phyloP scores from a whole-genome alignment of 2,888 invertebrate species.

The Crossocerus cetratus region DNA sequence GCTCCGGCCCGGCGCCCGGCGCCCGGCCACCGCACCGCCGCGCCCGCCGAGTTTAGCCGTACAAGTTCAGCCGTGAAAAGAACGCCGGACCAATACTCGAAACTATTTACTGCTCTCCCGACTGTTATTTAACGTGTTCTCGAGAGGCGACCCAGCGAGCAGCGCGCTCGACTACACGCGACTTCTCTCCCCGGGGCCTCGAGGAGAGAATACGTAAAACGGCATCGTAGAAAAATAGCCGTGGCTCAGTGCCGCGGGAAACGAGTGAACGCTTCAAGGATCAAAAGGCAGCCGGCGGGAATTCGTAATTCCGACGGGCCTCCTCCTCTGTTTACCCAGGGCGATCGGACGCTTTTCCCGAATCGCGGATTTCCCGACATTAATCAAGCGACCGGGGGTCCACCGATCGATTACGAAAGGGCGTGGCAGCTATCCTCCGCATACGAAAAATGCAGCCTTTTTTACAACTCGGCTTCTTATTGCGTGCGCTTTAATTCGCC shows the following conservation, averaged over 20 bases:
- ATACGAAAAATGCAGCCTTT: constrained; percentile 1
- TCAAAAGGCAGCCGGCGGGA: constrained; percentile 19
- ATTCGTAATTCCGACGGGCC: constrained; percentile 18
- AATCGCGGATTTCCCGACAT: constrained; percentile 35
- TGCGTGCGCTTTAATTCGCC: not conserved
- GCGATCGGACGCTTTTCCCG: constrained; percentile 12
- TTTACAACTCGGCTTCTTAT: not conserved
- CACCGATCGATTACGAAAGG: constrained; percentile 35
- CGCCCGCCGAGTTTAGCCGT: not conserved
- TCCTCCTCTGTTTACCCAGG: constrained; percentile 19
- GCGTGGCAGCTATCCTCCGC: constrained; percentile 28
- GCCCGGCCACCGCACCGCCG: not conserved
- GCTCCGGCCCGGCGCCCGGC: not conserved
- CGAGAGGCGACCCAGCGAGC: constrained; percentile 2
- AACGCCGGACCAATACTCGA: constrained; percentile 2
- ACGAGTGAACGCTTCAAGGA: not conserved
- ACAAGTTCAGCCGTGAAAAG: constrained; percentile 3
- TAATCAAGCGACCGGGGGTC: constrained; percentile 31
- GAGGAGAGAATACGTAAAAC: not conserved
- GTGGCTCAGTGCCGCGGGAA: not conserved
- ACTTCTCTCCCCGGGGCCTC: not conserved
- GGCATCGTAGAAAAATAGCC: constrained; percentile 7
- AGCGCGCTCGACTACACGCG: not conserved
- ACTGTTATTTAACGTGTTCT: constrained; percentile 24
- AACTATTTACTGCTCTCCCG: constrained; percentile 15